These are phyloP conservation scores for Sinodicranocentrus sp. DNA, from an alignment of 2,888 invertebrate species.

Conservation along the genomic window DNA sequence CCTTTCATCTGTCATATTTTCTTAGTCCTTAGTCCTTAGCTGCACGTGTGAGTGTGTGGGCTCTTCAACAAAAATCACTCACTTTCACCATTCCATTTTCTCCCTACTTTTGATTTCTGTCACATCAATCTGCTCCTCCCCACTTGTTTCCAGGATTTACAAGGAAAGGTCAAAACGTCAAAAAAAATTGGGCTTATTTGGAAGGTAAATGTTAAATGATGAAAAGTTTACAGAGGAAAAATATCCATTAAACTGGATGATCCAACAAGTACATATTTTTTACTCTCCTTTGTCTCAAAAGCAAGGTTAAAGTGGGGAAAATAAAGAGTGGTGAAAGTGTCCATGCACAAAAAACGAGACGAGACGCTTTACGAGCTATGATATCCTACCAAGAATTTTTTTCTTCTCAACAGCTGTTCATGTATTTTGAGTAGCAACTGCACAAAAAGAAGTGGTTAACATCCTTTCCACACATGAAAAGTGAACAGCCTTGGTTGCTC, in stretches of 20 bases:
- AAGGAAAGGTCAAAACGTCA: slow-evolving; percentile 7
- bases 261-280: neutral
- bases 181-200: no score
- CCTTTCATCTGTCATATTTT: no score
- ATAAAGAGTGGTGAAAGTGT: neutral
- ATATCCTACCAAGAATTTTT: neutral
- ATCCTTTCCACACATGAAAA: neutral
- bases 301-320: neutral
- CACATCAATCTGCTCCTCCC: neutral
- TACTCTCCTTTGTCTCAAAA: neutral
- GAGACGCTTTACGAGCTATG: no score
- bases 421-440: neutral
- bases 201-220: neutral
- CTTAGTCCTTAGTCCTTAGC: no score
- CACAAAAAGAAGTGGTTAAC: slow-evolving; percentile 1
- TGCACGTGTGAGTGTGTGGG: no score
- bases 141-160: neutral
- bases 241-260: neutral
- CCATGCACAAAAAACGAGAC: neutral
- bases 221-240: neutral
- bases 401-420: slow-evolving; percentile 12
- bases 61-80: no score
- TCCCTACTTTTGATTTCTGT: neutral
- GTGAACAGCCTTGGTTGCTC: slow-evolving; percentile 43
- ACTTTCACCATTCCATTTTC: no score